Percentiles rank a stretch among this genome's conserved stretches.
Conservation (phyloP, 2,888 invertebrate genomes). For the Rhaphigaster nebulosa region DNA sequence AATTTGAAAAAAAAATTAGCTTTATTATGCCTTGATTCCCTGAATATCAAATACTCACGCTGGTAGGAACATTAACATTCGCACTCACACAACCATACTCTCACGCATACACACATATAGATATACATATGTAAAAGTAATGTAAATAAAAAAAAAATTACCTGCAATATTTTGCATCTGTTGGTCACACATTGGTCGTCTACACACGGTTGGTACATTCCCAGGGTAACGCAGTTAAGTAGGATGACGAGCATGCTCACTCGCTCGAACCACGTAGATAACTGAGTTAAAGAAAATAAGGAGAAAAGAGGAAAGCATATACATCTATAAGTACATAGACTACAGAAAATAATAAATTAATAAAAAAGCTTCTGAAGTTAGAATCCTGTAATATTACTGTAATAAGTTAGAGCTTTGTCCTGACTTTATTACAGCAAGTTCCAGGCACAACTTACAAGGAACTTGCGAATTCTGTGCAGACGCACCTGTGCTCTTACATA, state of each 20-base stretch:
- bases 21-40: too few relatives aligned
- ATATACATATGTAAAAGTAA: too few relatives aligned
- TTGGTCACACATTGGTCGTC: conserved; percentile 92
- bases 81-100: too few relatives aligned
- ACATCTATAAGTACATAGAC: not conserved
- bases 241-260: conserved; percentile 98
- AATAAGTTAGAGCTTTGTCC: not conserved
- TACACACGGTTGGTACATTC: conserved; percentile 99
- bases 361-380: not conserved
- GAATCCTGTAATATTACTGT: not conserved
- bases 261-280: conserved; percentile 94
- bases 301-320: not conserved
- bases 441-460: not conserved
- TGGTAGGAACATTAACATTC: too few relatives aligned
- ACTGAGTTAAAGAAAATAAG: conserved; percentile 75
- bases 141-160: conserved; percentile 72
- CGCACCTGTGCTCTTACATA: not conserved
- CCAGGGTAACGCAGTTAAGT: conserved; percentile 97
- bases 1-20: too few relatives aligned
- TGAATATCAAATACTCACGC: too few relatives aligned
- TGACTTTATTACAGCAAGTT: not conserved
- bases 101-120: too few relatives aligned
- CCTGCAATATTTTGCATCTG: conserved; percentile 92
- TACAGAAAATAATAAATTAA: not conserved
- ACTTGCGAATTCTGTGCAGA: not conserved